Conservation (phyloP, 2,888 invertebrate genomes). For the Mythimna vitellina region DNA sequence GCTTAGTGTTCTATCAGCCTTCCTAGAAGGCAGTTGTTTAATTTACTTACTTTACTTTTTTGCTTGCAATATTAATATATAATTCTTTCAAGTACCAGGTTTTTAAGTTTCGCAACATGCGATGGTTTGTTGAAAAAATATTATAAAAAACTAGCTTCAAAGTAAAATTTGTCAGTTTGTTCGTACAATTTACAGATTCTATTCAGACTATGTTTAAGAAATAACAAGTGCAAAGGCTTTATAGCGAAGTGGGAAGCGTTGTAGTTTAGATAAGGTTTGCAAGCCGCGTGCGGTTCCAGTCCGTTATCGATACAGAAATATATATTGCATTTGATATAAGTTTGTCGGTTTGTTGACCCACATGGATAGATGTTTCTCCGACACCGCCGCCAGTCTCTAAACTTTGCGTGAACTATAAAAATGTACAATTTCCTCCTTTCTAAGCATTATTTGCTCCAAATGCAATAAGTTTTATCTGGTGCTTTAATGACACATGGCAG, state of each 20-base stretch:
- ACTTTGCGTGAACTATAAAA: constrained; percentile 34
- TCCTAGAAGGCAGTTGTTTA: constrained; percentile 41
- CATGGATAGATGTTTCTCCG: constrained; percentile 43
- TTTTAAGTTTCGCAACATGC: constrained; percentile 19
- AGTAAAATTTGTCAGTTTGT: constrained; percentile 30
- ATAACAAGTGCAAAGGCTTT: constrained; percentile 55
- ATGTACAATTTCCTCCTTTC: constrained; percentile 2
- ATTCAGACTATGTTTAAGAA: constrained; percentile 37
- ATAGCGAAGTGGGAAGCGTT: constrained; percentile 77
- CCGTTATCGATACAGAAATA: constrained; percentile 75
- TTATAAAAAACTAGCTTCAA: constrained; percentile 14
- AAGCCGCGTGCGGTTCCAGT: constrained; percentile 74
- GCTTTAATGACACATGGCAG: constrained; percentile 79
- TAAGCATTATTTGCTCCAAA: constrained; percentile 15
- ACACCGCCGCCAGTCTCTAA: constrained; percentile 21
- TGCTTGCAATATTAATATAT: constrained; percentile 10
- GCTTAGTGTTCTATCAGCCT: constrained; percentile 29
- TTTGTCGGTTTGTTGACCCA: constrained; percentile 78
- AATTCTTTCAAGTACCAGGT: not conserved
- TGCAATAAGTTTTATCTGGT: constrained; percentile 33
- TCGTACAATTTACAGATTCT: constrained; percentile 19
- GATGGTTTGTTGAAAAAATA: constrained; percentile 17
- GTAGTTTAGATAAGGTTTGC: constrained; percentile 80
- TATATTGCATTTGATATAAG: constrained; percentile 77
- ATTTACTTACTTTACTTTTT: not conserved